phyloP scores from a whole-genome alignment of 2,888 invertebrate species.

The Synanthedon myopaeformis region DNA sequence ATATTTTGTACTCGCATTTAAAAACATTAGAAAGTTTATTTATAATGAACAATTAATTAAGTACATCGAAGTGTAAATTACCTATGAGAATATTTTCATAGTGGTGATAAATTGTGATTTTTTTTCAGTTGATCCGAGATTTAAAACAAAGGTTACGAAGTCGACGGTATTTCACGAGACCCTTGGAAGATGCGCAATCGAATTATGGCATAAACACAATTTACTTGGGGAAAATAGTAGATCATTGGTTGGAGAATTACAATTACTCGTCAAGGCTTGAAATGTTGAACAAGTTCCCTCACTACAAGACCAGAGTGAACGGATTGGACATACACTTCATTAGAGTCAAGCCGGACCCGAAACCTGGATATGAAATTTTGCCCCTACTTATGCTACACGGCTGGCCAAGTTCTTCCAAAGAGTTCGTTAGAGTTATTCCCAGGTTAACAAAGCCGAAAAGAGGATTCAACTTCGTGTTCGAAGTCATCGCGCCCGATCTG shows the following conservation, averaged over 20 bases:
- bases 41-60: no score
- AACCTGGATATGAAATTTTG: constrained; percentile 31
- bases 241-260: constrained; percentile 83
- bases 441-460: constrained; percentile 67
- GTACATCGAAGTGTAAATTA: no score
- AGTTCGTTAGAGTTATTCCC: constrained; percentile 83
- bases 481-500: constrained; percentile 75
- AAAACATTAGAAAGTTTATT: no score
- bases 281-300: constrained; percentile 77
- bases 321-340: constrained; percentile 82
- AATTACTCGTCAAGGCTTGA: constrained; percentile 73
- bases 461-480: constrained; percentile 74
- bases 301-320: constrained; percentile 82
- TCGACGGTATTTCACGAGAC: constrained; percentile 61
- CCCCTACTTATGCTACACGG: constrained; percentile 85
- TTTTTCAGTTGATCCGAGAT: constrained; percentile 64
- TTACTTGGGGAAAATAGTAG: constrained; percentile 74
- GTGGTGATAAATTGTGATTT: no score
- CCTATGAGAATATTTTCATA: no score
- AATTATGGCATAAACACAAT: constrained; percentile 86
- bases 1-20: no score
- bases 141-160: constrained; percentile 69
- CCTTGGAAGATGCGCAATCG: constrained; percentile 78
- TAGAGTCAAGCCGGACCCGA: constrained; percentile 69
- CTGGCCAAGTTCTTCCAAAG: constrained; percentile 89